A percentile compares a stretch with the other conserved stretches of the same genome.
phyloP scores from a whole-genome alignment of 2,888 invertebrate genomes.

The Germaria angustata region DNA sequence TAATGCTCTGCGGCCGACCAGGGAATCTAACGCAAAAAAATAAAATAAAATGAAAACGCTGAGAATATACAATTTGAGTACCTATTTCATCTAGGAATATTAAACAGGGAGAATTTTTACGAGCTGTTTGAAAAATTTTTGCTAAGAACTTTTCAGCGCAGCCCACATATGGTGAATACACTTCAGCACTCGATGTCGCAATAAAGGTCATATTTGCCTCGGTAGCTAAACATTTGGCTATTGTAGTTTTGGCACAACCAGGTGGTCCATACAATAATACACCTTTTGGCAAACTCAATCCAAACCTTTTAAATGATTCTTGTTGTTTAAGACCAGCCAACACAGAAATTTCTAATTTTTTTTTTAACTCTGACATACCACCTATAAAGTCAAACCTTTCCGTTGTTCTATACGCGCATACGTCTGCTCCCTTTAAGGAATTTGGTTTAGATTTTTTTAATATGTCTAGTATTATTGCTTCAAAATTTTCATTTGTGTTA shows the following conservation, averaged over 20 bases:
- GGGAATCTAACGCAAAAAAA: constrained; percentile 77
- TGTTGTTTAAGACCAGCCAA: constrained; percentile 82
- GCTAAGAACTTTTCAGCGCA: constrained; percentile 83
- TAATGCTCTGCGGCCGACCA: constrained; percentile 80
- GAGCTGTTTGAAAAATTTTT: constrained; percentile 83
- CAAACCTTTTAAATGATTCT: constrained; percentile 81
- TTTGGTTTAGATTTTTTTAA: constrained; percentile 72
- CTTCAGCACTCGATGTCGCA: constrained; percentile 83
- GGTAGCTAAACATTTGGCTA: constrained; percentile 82
- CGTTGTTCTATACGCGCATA: constrained; percentile 78
- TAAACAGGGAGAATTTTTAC: constrained; percentile 83
- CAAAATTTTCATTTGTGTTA: constrained; percentile 17
- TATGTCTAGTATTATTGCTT: background rate
- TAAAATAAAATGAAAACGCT: background rate
- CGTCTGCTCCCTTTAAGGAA: constrained; percentile 80
- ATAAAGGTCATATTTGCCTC: constrained; percentile 82
- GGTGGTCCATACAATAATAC: constrained; percentile 84
- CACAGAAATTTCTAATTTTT: constrained; percentile 81
- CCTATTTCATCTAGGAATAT: constrained; percentile 85
- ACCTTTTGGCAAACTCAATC: constrained; percentile 82
- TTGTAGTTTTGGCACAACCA: constrained; percentile 85
- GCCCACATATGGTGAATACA: constrained; percentile 85
- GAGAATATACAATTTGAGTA: constrained; percentile 65
- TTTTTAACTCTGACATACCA: constrained; percentile 82
- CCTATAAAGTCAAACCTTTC: constrained; percentile 81